Conservation (phyloP, 1,140 invertebrate species). For the Delia radicum region DNA sequence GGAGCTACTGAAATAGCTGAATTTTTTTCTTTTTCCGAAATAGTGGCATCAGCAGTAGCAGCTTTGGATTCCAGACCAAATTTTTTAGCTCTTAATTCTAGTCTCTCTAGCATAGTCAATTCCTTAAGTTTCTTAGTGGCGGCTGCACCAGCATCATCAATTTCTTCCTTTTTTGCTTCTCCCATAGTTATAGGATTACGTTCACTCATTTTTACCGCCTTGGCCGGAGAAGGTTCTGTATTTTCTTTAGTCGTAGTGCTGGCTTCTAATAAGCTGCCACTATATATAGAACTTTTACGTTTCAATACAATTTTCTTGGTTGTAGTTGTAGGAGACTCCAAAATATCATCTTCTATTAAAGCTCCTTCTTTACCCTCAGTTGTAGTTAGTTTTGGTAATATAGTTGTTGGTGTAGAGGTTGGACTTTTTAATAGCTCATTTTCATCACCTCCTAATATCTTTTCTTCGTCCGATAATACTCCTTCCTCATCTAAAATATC, state of each 20-base stretch:
- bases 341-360: conserved; percentile 9
- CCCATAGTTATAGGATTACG: conserved; percentile 25
- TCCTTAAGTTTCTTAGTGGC: conserved; percentile 55
- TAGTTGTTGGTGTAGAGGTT: conserved; percentile 37
- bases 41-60: conserved; percentile 58
- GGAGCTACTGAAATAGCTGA: neutral
- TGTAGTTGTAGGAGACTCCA: conserved; percentile 12
- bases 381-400: neutral
- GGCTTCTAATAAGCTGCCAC: conserved; percentile 21
- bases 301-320: conserved; percentile 69
- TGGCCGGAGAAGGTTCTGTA: conserved; percentile 26
- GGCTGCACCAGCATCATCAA: conserved; percentile 22
- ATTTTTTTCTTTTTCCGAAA: conserved; percentile 61
- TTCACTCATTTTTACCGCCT: conserved; percentile 28
- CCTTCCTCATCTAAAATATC: conserved; percentile 47
- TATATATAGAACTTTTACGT: conserved; percentile 59
- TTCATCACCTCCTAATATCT: conserved; percentile 36
- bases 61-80: conserved; percentile 63
- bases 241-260: conserved; percentile 22
- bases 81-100: conserved; percentile 77
- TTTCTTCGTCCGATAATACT: conserved; percentile 44
- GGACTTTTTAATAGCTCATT: conserved; percentile 49
- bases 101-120: conserved; percentile 66
- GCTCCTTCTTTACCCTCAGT: neutral
- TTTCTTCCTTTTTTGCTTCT: conserved; percentile 25